These are phyloP conservation scores for Nesoenas mayeri DNA, from an alignment of 2,113 vertebrate species.

Conservation along the genomic window DNA sequence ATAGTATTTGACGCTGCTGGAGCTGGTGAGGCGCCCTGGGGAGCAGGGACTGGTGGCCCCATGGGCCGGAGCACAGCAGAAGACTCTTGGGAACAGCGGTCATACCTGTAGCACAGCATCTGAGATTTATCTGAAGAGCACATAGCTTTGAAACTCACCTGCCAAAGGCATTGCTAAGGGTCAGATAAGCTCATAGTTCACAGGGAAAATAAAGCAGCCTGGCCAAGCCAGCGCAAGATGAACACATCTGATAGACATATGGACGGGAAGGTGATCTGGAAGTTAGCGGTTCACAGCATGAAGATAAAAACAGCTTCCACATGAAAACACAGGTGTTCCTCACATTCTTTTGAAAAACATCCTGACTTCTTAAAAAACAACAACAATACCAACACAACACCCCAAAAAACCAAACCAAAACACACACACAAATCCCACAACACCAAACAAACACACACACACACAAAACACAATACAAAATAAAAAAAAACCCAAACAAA, in stretches of 20 bases:
- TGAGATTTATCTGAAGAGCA: background rate
- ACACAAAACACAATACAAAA: too few relatives aligned
- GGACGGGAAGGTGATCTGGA: background rate
- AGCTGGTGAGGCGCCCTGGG: background rate
- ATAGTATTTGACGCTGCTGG: background rate
- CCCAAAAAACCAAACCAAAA: too few relatives aligned
- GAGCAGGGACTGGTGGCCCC: background rate
- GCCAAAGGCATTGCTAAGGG: background rate
- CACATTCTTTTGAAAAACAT: background rate
- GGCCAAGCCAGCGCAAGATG: background rate
- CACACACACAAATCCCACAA: too few relatives aligned
- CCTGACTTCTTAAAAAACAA: background rate
- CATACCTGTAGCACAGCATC: background rate
- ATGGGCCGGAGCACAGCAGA: background rate
- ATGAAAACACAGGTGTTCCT: slow-evolving; percentile 43
- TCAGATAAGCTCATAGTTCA: background rate
- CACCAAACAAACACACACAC: too few relatives aligned
- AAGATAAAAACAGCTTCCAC: slow-evolving; percentile 34
- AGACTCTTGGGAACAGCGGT: background rate
- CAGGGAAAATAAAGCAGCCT: background rate
- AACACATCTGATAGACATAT: slow-evolving; percentile 21
- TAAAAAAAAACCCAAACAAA: too few relatives aligned
- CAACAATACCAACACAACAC: too few relatives aligned
- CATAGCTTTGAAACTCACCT: background rate
- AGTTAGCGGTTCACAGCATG: background rate